Conservation (phyloP, 2,888 invertebrate genomes). For the Alcis repandata region DNA sequence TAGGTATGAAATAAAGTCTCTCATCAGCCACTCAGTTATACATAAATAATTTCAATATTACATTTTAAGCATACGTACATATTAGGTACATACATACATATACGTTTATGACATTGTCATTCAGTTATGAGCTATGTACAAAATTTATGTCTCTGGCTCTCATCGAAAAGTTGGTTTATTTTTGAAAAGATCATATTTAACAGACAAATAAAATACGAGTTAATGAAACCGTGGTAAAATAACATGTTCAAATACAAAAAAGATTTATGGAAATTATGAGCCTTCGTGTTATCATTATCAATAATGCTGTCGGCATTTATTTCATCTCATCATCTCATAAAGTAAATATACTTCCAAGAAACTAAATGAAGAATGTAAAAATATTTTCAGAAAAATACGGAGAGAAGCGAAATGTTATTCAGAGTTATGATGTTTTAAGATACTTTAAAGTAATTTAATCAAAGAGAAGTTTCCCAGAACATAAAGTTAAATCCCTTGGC, state of each 20-base stretch:
- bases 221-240: no score
- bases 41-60: no score
- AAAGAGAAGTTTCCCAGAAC: slow-evolving; percentile 48
- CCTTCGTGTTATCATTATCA: slow-evolving; percentile 1
- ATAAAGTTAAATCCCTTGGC: slow-evolving; percentile 51
- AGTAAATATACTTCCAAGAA: slow-evolving; percentile 12
- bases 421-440: slow-evolving; percentile 43
- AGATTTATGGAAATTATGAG: background rate
- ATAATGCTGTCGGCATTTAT: background rate
- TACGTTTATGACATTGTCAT: no score
- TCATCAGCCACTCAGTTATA: no score
- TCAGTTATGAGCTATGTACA: no score
- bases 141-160: no score
- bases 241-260: background rate
- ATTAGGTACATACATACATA: no score
- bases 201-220: no score
- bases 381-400: slow-evolving; percentile 22
- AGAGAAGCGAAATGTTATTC: slow-evolving; percentile 18
- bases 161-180: no score
- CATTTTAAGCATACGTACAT: no score
- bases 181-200: no score
- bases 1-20: no score
- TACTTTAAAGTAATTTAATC: slow-evolving; percentile 55
- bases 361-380: slow-evolving; percentile 14
- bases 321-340: background rate